Evolutionary conservation across 2,888 invertebrate genomes (phyloP), one percentile per base, ranked within the genome.

Genomic region (Incurvaria masculella): DNA sequence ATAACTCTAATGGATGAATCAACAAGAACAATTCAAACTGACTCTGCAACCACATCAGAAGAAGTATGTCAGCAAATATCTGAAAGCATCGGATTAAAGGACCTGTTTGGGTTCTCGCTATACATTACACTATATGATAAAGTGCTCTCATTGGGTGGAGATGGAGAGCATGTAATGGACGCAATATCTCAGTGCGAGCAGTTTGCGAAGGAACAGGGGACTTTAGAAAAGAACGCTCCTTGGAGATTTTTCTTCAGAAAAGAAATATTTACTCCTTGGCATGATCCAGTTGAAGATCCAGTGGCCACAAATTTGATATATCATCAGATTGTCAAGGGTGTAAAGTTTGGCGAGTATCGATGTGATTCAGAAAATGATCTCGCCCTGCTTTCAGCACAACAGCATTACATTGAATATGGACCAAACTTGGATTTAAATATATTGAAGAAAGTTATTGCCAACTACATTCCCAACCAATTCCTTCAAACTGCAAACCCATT

Each of bases 131-230:
- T 96, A 14, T 92, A 88, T 61, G 95, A 96, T 62, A 96, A 95
- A 81, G 88, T 93, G 1, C 84, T 94, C 56, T 94, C 94, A 0
- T 68, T 96, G 49, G 95, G 95, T 27, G 89, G 88, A 65, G 94
- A 91, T 52, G 85, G 84, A 17, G 95, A 96, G 66, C 95, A 96
- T 63, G 88, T 97, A 1, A 89, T 97, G 88, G 97, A 97, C 70
- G 97, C 96, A 1, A 90, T 97, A 59, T 94, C 94, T 0, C 94
- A 95, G 66, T 96, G 96, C 67, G 97, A 97, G 66, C 96, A 97
- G 65, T 95, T 92, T 66, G 90, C 94, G 21, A 94, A 90, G 69
- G 95, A 95, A 67, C 89, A 91, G 64, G 93, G 94, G 1, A 85
- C 87, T 2, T 84, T 87, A 48, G 94, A 95, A 65, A 81, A 89